These are phyloP conservation scores for Arenicola marina DNA, from an alignment of 2,888 invertebrate species.

Conservation along the genomic window DNA sequence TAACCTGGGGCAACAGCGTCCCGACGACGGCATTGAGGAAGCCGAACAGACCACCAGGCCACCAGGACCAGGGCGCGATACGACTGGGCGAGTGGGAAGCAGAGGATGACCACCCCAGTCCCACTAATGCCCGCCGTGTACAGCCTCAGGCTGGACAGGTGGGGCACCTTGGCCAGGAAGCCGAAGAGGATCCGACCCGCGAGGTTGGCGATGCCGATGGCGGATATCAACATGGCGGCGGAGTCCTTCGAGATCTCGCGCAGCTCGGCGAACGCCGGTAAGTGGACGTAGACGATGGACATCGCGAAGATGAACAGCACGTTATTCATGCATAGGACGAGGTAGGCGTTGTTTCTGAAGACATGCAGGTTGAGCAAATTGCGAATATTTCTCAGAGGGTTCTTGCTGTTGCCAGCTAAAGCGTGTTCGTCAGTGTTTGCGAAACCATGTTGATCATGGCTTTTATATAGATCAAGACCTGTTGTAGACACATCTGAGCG, in stretches of 20 bases:
- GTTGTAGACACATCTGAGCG: background rate
- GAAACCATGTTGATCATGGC: background rate
- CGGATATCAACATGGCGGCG: constrained; percentile 38
- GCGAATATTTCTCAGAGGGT: background rate
- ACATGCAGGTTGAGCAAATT: constrained; percentile 8
- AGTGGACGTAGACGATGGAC: constrained; percentile 40
- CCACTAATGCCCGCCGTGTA: background rate
- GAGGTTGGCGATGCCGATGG: constrained; percentile 39
- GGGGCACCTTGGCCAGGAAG: constrained; percentile 27
- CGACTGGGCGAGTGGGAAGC: background rate
- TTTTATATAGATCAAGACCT: background rate
- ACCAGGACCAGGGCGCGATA: constrained; percentile 32
- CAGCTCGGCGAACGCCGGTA: constrained; percentile 35
- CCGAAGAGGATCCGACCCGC: constrained; percentile 39
- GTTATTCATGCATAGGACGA: constrained; percentile 34
- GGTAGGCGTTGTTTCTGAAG: constrained; percentile 19
- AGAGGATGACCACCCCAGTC: background rate
- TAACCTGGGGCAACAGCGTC: constrained; percentile 33
- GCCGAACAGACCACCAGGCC: constrained; percentile 36
- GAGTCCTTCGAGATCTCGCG: constrained; percentile 30
- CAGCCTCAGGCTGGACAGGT: constrained; percentile 26
- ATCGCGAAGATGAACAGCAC: constrained; percentile 40
- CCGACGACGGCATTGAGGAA: constrained; percentile 38
- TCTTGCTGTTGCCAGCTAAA: background rate
- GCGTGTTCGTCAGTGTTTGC: background rate